Conservation (phyloP, 2,797 vertebrate genomes). For the Peromyscus melanophrys region DNA sequence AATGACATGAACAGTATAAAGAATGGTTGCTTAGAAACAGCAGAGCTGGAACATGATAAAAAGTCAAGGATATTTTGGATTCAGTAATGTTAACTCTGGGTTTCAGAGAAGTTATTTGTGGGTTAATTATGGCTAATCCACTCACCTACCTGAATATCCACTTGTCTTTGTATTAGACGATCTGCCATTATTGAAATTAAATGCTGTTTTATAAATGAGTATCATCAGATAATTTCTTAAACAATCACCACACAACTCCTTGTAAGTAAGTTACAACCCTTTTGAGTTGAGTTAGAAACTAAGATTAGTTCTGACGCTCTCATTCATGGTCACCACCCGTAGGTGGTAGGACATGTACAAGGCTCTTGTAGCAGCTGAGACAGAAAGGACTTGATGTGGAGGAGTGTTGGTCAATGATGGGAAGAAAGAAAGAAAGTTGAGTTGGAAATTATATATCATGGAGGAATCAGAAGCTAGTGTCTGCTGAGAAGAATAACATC, state of each 20-base stretch:
- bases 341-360: background rate
- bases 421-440: background rate
- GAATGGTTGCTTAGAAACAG: background rate
- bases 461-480: background rate
- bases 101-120: background rate
- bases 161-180: background rate
- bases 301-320: background rate
- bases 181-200: background rate
- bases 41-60: background rate
- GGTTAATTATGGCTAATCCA: background rate
- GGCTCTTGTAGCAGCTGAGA: background rate
- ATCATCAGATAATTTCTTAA: background rate
- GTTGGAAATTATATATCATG: background rate
- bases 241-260: background rate
- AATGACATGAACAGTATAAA: background rate
- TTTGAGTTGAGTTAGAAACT: background rate
- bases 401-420: background rate
- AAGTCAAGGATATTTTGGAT: background rate
- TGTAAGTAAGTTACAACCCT: background rate
- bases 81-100: background rate
- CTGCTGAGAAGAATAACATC: background rate
- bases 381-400: background rate
- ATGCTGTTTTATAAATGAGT: background rate
- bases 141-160: background rate
- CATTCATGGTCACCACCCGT: rapidly evolving